These are phyloP conservation scores for Deroplatys truncata DNA, from an alignment of 2,888 invertebrate genomes.

Conservation along the genomic window DNA sequence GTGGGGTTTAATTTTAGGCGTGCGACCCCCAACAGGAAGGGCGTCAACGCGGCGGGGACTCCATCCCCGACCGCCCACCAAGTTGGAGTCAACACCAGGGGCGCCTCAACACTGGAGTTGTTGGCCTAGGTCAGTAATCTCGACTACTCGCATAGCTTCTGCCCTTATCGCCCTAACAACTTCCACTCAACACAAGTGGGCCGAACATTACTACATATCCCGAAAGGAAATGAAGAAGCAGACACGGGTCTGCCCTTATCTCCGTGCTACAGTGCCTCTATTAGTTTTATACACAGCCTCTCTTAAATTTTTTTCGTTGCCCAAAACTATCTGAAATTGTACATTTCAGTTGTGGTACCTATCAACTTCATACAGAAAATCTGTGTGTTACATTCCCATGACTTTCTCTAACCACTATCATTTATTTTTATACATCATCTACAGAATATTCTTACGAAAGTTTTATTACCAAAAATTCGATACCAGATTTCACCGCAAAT, in stretches of 20 bases:
- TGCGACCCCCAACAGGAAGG: slow-evolving; percentile 26
- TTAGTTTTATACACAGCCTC: background rate
- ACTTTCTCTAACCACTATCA: too few relatives aligned
- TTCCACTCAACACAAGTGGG: background rate
- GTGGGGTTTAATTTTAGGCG: slow-evolving; percentile 28
- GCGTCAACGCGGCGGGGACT: slow-evolving; percentile 22
- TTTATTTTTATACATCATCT: too few relatives aligned
- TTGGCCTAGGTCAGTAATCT: slow-evolving; percentile 4
- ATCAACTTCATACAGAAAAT: too few relatives aligned
- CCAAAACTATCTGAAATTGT: too few relatives aligned
- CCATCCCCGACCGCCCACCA: slow-evolving; percentile 11
- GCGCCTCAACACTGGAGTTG: background rate
- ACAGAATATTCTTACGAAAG: too few relatives aligned
- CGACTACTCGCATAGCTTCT: background rate
- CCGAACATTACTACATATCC: background rate
- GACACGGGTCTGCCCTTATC: background rate
- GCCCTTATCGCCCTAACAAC: background rate
- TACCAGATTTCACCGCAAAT: too few relatives aligned
- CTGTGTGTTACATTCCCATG: too few relatives aligned
- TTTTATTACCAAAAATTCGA: too few relatives aligned
- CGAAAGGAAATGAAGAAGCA: background rate
- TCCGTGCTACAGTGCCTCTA: background rate
- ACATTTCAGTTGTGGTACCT: too few relatives aligned
- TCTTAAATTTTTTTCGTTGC: too few relatives aligned
- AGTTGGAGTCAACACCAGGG: slow-evolving; percentile 1